Evolutionary conservation across 2,888 invertebrate genomes (phyloP), one percentile per base, ranked within the genome.

Genomic region (Ectropis crepuscularia): DNA sequence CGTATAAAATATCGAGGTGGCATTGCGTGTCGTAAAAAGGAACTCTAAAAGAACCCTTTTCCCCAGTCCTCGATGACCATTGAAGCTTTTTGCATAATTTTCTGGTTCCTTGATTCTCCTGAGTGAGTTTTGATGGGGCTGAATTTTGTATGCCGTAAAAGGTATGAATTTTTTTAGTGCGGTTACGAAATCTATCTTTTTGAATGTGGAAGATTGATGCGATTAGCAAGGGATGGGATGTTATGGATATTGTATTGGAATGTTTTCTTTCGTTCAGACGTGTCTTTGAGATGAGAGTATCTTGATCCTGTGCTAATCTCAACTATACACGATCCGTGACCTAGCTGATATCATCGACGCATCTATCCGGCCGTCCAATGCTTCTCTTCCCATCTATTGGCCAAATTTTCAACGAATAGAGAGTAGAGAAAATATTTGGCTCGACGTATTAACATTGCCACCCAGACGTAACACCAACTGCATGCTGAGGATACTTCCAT

Each of bases 51-150:
- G 73, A 72, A 71, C 71, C 69, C 74, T 78, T 76, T 73, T 67
- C 41, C 58, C 58, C 67, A 68, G 62, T 28, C 66, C 61, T 65
- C 62, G 70, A 69, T 85, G 88, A 87, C 89, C 89, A 87, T 76
- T 78, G 73, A 82, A 76, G 82, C 84, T 87, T 80, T 87, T 85
- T 87, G 85, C 88, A 90, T 91, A 89, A 85, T 89, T 88, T 89
- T 83, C 79, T 77, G 79, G 78, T 70, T 78, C 76, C 82, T 88
- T 90, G 90, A 90, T 89, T 90, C 91, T 64, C 67, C 58, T 67
- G 68, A 72, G 71, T 68, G 71, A 62, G 64, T 71, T 71, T 69
- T 69, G 65, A 71, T 70, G 63, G 68, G 57, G 12, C 63, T 53
- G 67, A 72, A 72, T 72, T 46, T 65, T 65, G 65, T 65, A 58